Base-by-base conservation (phyloP, 2,888 invertebrate genomes). In the Drosophila stalkeri region DNA sequence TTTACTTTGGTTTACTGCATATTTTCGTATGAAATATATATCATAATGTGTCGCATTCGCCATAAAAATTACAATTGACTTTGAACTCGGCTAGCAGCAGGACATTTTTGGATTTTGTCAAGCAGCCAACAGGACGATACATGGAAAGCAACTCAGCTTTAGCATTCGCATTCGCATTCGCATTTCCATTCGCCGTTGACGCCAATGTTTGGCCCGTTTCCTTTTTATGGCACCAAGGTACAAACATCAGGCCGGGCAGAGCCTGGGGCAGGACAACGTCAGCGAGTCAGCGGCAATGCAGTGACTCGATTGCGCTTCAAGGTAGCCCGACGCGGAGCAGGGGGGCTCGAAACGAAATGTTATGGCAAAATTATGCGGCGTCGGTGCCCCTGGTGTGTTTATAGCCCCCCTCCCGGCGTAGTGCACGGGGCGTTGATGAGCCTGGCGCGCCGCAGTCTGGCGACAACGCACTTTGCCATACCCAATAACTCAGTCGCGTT, bases 51-150 rank as follows among this genome's bases (percentile, higher is more conserved):
- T 83, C 72, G 89, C 87, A 79, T 74, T 86, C 63, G 69, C 82
- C 80, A 86, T 87, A 89, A 81, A 89, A 89, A 89, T 86, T 77
- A 84, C 85, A 89, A 84, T 86, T 86, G 85, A 86, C 85, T 86
- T 86, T 86, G 85, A 86, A 86, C 85, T 87, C 81, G 62, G 61
- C 80, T 49, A 83, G 79, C 85, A 85, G 88, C 87, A 77, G 82
- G 87, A 74, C 64, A 76, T 75, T 80, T 81, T 73, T 41, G 46
- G 64, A 72, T 76, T 77, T 90, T 87, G 90, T 83, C 80, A 87
- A 74, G 70, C 65, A 77, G 82, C 85, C 86, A 82, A 87, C 63
- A 72, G 82, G 81, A 81, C 68, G 59, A 75, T 83, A 83, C 89
- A 86, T 84, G 86, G 68, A 89, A 86, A 86, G 73, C 56, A 77